Conservation (phyloP, 2,888 invertebrate genomes). For the Melanchra persicariae region DNA sequence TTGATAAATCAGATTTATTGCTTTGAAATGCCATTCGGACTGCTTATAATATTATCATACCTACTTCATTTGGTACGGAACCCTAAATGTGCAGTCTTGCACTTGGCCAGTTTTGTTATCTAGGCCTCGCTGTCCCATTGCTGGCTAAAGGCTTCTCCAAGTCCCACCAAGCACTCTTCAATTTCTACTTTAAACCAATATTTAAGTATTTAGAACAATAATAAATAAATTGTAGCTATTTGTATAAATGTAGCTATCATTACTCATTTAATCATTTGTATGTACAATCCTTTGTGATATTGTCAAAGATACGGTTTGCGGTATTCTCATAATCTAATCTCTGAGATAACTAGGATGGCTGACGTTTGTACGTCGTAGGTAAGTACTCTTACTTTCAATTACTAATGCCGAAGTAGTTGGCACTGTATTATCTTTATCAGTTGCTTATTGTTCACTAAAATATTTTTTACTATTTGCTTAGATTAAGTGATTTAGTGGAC, state of each 20-base stretch:
- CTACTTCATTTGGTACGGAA: no score
- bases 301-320: conserved; percentile 20
- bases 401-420: neutral
- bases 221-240: conserved; percentile 11
- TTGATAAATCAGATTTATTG: no score
- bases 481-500: no score
- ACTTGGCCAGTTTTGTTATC: neutral
- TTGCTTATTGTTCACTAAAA: neutral
- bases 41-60: no score
- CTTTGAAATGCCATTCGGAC: no score
- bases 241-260: conserved; percentile 25
- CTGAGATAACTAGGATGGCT: conserved; percentile 21
- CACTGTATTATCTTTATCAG: neutral
- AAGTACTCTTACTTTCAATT: conserved; percentile 43
- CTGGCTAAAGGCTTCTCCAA: neutral
- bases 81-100: neutral
- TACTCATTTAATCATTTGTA: conserved; percentile 38
- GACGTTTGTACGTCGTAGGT: conserved; percentile 20
- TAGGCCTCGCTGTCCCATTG: neutral
- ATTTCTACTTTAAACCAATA: neutral
- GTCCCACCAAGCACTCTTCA: neutral
- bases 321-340: conserved; percentile 48
- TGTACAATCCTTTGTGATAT: conserved; percentile 20
- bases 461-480: neutral
- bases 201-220: neutral